Evolutionary conservation across 1,140 invertebrate species (phyloP).

Genomic region (Dendrolimus kikuchii): DNA sequence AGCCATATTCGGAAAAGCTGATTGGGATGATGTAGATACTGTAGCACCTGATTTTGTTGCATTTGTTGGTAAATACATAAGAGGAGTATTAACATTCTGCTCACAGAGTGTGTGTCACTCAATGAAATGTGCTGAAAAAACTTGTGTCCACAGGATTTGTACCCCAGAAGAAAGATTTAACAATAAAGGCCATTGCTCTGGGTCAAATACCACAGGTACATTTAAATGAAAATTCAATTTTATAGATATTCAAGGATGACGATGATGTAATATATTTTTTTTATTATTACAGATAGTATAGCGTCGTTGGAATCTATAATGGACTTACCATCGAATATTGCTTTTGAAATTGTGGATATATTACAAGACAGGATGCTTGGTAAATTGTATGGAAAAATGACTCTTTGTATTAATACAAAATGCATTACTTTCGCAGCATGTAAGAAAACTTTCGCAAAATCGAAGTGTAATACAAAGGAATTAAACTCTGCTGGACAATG

Average conservation of each 20-base stretch:
- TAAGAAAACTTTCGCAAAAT: conserved; percentile 47
- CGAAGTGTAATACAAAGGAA: conserved; percentile 49
- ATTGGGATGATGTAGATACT: conserved; percentile 54
- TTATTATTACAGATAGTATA: conserved; percentile 42
- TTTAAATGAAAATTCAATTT: background rate
- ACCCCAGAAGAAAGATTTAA: conserved; percentile 40
- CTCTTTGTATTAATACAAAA: conserved; percentile 50
- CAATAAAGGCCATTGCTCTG: conserved; percentile 47
- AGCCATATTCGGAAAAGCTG: conserved; percentile 50
- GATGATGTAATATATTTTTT: conserved; percentile 1
- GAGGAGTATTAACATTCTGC: conserved; percentile 54
- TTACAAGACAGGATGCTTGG: conserved; percentile 52
- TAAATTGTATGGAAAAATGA: conserved; percentile 52
- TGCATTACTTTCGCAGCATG: conserved; percentile 43
- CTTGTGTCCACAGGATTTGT: conserved; percentile 50
- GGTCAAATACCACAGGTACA: conserved; percentile 43
- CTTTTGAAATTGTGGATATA: conserved; percentile 51
- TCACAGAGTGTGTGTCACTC: conserved; percentile 52
- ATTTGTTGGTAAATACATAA: conserved; percentile 57
- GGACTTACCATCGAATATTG: conserved; percentile 52
- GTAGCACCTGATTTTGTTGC: conserved; percentile 48
- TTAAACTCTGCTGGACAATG: conserved; percentile 42
- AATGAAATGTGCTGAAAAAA: conserved; percentile 51
- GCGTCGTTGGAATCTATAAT: conserved; percentile 46
- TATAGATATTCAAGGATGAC: background rate